phyloP scores from a whole-genome alignment of 2,113 vertebrate genomes.

The Eulacestoma nigropectus region DNA sequence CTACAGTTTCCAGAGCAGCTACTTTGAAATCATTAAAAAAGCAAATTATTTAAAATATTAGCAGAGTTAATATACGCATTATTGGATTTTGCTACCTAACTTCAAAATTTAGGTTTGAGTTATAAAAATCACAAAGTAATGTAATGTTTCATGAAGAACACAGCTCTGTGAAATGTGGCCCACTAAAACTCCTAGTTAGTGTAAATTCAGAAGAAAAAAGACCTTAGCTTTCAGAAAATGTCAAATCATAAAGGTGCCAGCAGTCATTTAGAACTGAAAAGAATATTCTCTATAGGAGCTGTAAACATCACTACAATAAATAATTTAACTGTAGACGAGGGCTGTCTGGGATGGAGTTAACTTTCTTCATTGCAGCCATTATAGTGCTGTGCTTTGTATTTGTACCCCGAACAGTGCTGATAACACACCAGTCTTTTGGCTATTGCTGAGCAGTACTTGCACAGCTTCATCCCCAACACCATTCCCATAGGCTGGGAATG shows the following conservation, averaged over 20 bases:
- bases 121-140: neutral
- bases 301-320: neutral
- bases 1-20: neutral
- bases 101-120: neutral
- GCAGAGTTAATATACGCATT: neutral
- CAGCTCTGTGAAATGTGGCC: neutral
- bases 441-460: neutral
- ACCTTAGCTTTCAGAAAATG: neutral
- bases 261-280: neutral
- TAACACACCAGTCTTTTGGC: neutral
- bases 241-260: neutral
- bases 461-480: neutral
- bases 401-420: neutral
- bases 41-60: neutral
- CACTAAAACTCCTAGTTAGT: neutral
- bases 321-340: neutral
- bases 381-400: neutral
- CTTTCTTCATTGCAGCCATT: neutral
- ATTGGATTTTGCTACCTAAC: neutral
- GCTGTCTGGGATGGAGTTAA: neutral
- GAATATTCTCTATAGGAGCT: neutral
- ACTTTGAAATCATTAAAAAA: neutral
- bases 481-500: neutral
- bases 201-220: neutral
- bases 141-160: neutral